A percentile compares a stretch with the other conserved stretches of the same genome.
These are phyloP conservation scores for Babylonia areolata DNA, from an alignment of 1,140 invertebrate species.

Conservation along the genomic window DNA sequence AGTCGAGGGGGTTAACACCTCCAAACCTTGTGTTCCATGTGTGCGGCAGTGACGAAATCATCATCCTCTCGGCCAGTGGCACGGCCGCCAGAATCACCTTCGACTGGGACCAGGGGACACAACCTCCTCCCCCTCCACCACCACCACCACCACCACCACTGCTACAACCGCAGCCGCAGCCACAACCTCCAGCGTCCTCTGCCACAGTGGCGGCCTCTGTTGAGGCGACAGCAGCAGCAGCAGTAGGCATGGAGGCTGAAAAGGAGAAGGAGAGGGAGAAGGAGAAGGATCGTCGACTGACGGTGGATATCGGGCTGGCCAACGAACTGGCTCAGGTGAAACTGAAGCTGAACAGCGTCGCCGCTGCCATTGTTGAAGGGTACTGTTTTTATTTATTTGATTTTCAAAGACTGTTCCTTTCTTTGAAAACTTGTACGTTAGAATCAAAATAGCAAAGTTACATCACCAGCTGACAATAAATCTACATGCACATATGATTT, in stretches of 20 bases:
- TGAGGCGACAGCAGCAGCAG: not conserved
- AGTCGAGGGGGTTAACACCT: not conserved
- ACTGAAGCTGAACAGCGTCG: not conserved
- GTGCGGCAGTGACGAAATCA: constrained; percentile 89
- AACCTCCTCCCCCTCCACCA: not conserved
- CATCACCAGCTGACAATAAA: no score
- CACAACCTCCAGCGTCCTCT: not conserved
- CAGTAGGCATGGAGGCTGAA: no score
- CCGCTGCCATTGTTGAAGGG: no score
- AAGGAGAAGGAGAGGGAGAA: constrained; percentile 64
- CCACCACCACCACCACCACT: no score
- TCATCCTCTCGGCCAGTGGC: constrained; percentile 93
- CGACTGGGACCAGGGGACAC: constrained; percentile 52
- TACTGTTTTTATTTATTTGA: no score
- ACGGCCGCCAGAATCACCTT: constrained; percentile 90
- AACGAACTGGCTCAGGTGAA: constrained; percentile 62
- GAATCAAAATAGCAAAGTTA: no score
- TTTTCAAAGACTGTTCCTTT: no score
- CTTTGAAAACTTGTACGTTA: no score
- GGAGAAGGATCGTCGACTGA: constrained; percentile 65
- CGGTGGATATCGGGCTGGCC: constrained; percentile 72
- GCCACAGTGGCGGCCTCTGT: not conserved
- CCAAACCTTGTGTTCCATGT: no score
- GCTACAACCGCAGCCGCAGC: not conserved
- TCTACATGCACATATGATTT: no score